Evolutionary conservation across 2,113 vertebrate genomes (phyloP).

Genomic region (Nycticebus coucang): DNA sequence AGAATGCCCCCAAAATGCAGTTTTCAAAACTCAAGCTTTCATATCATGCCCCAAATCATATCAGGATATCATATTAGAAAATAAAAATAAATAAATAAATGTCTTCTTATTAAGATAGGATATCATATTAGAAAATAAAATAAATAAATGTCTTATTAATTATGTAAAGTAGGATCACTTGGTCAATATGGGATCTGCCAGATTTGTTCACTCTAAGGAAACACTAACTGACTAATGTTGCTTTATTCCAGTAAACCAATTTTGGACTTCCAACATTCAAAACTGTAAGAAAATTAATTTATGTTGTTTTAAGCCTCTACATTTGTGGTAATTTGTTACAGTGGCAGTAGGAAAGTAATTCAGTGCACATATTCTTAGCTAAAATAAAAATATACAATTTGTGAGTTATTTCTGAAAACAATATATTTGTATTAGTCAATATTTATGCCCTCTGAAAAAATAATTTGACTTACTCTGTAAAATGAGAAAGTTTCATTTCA

Average conservation of each 20-base stretch:
- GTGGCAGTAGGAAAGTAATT: background rate
- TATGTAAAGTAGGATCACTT: background rate
- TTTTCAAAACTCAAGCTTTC: too few species aligned
- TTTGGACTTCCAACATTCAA: background rate
- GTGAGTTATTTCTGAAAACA: background rate
- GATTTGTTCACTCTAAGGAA: background rate
- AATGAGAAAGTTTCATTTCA: background rate
- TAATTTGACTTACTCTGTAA: background rate
- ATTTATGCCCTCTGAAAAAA: background rate
- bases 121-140: background rate
- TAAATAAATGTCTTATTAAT: background rate
- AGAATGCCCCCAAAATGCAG: background rate
- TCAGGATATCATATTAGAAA: too few species aligned
- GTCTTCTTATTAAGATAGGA: background rate
- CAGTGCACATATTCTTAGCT: background rate
- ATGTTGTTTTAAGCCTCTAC: background rate
- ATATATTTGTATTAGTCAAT: background rate
- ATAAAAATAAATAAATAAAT: too few species aligned
- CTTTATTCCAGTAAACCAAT: background rate
- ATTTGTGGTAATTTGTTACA: background rate
- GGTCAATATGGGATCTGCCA: background rate
- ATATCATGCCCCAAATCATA: too few species aligned
- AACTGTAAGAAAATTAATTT: background rate
- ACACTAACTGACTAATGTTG: background rate
- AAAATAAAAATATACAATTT: slow-evolving; percentile 8